Base-by-base conservation (phyloP, 2,888 invertebrate species). In the Panopea generosa region DNA sequence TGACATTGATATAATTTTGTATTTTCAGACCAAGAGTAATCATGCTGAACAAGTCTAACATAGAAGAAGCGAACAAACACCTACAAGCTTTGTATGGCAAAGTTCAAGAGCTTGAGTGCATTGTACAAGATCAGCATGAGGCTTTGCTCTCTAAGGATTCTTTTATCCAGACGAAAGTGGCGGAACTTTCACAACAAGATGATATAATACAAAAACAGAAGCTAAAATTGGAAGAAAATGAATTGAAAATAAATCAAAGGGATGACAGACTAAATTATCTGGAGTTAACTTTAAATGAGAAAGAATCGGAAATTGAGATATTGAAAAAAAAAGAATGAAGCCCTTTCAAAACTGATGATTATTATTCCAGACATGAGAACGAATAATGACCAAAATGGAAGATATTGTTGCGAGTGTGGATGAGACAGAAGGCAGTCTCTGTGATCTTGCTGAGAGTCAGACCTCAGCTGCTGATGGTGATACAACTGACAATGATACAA, bases 11-110 rank as follows among this genome's bases (percentile, higher is more conserved):
- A n/a, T n/a, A n/a, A n/a, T n/a, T n/a, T n/a, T n/a, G n/a, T n/a
- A n/a, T n/a, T n/a, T n/a, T n/a, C n/a, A n/a, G n/a, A n/a, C n/a
- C n/a, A n/a, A n/a, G n/a, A n/a, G 33, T 11, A 22, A 80, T 40
- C 4, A 89, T 88, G 88, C 77, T 88, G 55, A 86, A 88, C 22
- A 81, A 87, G 69, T 82, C 86, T 4, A 90, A 86, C 65, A 92
- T 92, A 47, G 88, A 91, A 73, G 92, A 92, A 77, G 92, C 92
- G 18, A 92, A 92, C 68, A 87, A 87, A 71, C 92, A 92, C 71
- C 82, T 92, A 27, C 88, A 90, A 63, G 85, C 89, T 24, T 80
- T 92, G 47, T 89, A 92, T 66, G 78, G 85, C 26, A 84, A 88
- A 26, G 89, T 92, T 0, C 73, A 84, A 43, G 90, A 91, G 68